Evolutionary conservation across 2,888 invertebrate genomes (phyloP).

Genomic region (Monopis laevigella): DNA sequence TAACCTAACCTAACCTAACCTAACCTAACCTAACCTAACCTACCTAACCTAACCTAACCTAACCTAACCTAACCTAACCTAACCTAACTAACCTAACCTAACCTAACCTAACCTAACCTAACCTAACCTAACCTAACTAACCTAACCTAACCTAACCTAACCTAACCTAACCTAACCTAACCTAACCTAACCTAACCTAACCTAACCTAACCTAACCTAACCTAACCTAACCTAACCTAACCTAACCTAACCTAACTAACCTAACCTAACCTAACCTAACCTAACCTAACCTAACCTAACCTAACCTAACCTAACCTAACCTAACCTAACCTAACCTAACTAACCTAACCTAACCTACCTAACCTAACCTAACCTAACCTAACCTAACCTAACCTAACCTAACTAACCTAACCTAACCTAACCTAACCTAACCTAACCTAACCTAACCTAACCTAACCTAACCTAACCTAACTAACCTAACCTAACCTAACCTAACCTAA

Average conservation of each 20-base stretch:
- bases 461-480: conserved; percentile 13
- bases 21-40: too few species aligned
- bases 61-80: conserved; percentile 23
- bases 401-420: conserved; percentile 4
- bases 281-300: conserved; percentile 17
- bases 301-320: conserved; percentile 22
- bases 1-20: conserved; percentile 21
- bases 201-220: conserved; percentile 16
- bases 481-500: conserved; percentile 17
- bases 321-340: conserved; percentile 16
- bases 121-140: conserved; percentile 24
- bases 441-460: conserved; percentile 13
- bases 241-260: conserved; percentile 16
- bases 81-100: conserved; percentile 22
- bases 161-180: conserved; percentile 22
- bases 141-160: conserved; percentile 23
- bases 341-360: conserved; percentile 14
- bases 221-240: conserved; percentile 12
- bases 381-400: conserved; percentile 14
- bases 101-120: conserved; percentile 23
- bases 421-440: conserved; percentile 12
- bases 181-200: conserved; percentile 22
- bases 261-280: conserved; percentile 10
- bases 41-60: conserved; percentile 22
- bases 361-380: conserved; percentile 17